Evolutionary conservation across 1,140 invertebrate genomes (phyloP).

Genomic region (Polypedilum vanderplanki): DNA sequence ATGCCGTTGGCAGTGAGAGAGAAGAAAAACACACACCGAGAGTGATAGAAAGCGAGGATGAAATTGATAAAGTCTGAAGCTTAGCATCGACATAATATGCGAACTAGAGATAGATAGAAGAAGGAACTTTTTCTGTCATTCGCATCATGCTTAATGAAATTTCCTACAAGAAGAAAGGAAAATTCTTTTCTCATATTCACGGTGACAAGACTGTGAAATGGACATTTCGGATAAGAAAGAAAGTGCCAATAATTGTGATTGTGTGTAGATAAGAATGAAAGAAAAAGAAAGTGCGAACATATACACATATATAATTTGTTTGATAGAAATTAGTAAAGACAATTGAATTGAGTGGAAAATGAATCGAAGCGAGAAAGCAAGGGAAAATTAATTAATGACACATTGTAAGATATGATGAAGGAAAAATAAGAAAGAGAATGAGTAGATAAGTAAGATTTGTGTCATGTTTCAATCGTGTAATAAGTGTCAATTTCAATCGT

Average conservation of each 20-base stretch:
- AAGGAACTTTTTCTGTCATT: constrained; percentile 18
- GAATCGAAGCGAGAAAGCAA: neutral
- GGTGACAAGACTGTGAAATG: neutral
- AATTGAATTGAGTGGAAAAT: neutral
- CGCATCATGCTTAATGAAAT: constrained; percentile 12
- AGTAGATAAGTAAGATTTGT: too few species aligned
- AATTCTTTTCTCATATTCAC: neutral
- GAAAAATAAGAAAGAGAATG: too few species aligned
- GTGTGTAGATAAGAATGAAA: neutral
- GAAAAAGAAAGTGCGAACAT: neutral
- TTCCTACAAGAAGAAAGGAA: neutral
- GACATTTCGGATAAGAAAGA: neutral
- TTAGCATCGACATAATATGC: neutral
- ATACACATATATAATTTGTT: neutral
- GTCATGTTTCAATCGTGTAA: too few species aligned
- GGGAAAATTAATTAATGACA: constrained; percentile 1
- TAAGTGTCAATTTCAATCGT: too few species aligned
- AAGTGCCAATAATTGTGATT: constrained; percentile 1
- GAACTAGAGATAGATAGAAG: neutral
- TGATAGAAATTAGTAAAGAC: neutral
- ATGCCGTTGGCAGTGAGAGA: neutral
- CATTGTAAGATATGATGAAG: neutral
- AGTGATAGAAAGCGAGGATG: neutral
- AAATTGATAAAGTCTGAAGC: neutral
- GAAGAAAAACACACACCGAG: neutral